These are phyloP conservation scores for Tetramorium parvispinum DNA, from an alignment of 1,140 invertebrate species.

Conservation along the genomic window DNA sequence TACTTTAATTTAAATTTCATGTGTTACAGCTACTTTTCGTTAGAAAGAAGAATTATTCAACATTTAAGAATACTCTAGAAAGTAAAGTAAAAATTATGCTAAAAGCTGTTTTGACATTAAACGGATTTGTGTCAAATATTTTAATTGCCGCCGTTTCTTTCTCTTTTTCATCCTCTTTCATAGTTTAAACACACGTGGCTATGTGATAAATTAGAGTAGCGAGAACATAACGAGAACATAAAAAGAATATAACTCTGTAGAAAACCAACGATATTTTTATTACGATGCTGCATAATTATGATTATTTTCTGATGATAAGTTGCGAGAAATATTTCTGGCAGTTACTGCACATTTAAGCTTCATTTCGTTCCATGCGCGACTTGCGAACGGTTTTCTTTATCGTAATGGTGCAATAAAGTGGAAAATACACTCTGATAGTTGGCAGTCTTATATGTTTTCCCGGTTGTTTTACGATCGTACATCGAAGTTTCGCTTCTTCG, in stretches of 20 bases:
- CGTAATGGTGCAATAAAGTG: constrained; percentile 39
- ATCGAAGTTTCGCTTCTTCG: not conserved
- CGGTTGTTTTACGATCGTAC: constrained; percentile 33
- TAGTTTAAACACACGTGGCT: not conserved
- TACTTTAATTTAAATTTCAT: constrained; percentile 20
- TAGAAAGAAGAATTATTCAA: not conserved
- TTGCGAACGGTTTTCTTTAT: constrained; percentile 27
- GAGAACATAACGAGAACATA: too few relatives aligned
- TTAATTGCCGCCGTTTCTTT: not conserved
- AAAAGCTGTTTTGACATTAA: not conserved
- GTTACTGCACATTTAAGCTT: constrained; percentile 6
- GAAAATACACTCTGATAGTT: constrained; percentile 26
- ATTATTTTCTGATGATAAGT: not conserved
- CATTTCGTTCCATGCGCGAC: constrained; percentile 9
- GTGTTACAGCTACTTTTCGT: not conserved
- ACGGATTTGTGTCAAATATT: not conserved
- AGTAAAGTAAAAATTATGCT: not conserved
- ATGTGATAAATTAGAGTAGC: not conserved
- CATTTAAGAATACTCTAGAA: not conserved
- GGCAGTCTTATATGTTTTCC: constrained; percentile 25
- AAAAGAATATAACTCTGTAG: too few relatives aligned
- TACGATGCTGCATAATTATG: not conserved
- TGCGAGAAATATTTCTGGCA: not conserved
- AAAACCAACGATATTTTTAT: not conserved
- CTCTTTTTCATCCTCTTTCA: not conserved